Evolutionary conservation across 92 coral and sea anemone species (phyloP), one percentile per base, ranked within the genome.

Genomic region (Actinernus sp.): DNA sequence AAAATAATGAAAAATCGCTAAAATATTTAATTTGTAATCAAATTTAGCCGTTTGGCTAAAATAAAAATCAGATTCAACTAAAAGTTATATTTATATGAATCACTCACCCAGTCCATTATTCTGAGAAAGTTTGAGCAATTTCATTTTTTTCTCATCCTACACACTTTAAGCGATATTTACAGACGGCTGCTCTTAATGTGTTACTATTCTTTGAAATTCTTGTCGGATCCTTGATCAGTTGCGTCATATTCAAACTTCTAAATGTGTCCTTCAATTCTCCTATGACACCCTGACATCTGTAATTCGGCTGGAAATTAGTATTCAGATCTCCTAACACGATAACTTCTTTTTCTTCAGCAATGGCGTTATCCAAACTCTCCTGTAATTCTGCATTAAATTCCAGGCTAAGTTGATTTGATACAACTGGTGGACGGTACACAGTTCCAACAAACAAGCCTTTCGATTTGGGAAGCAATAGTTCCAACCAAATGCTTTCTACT

Each of bases 401-500:
- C 5, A 18, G 16, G 11, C 20, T 31, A n/a, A 67, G 24, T 25
- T 29, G 34, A 5, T 67, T 11, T 24, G 74, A 67, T 9, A 60
- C 59, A 49, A 61, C 63, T 9, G 72, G 81, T 4, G 73, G 81
- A 52, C 81, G 72, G 49, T 61, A 73, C 7, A 61, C 28, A 46
- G 51, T 16, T n/a, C 81, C 73, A 11, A 49, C 0, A 61, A 49
- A 63, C 29, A 53, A 14, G 23, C 53, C 39, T 63, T 49, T 63
- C 16, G 82, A 37, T 25, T 52, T 74, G 6, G 61, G 25, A 23
- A 74, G 31, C 27, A 38, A 40, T 24, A 76, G 56, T 48, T 76
- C 83, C 27, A 65, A 7, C 83, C 75, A 76, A 65, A 68, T 68
- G 24, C 65, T 28, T 26, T 68, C 76, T 13, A 68, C 38, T 13